Conservation (phyloP, 2,888 invertebrate genomes). For the Drosophila macrospina region DNA sequence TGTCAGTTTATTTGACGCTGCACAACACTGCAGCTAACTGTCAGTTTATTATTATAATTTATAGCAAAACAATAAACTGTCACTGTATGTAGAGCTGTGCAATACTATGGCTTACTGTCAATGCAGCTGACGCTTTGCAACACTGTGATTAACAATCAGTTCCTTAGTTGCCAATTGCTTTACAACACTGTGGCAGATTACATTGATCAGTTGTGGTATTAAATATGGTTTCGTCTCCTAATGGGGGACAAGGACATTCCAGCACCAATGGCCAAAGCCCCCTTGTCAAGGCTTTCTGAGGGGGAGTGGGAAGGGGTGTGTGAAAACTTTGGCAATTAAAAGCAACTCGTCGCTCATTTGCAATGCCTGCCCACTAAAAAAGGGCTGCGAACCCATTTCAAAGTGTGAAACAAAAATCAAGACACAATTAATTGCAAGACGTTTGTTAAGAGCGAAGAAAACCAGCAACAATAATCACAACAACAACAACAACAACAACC, state of each 20-base stretch:
- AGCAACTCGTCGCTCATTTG: conserved; percentile 61
- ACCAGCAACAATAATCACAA: conserved; percentile 1
- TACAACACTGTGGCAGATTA: background rate
- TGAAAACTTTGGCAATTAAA: conserved; percentile 72
- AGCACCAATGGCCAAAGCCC: background rate
- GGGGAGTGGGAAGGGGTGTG: background rate
- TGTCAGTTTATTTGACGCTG: no score
- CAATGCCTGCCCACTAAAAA: conserved; percentile 44
- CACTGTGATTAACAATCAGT: no score
- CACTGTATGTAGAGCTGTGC: no score
- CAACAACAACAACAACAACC: conserved; percentile 13
- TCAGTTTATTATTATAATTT: no score
- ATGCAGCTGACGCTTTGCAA: no score
- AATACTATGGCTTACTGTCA: no score
- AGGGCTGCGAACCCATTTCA: conserved; percentile 58
- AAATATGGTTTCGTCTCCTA: conserved; percentile 20
- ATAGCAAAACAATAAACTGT: no score
- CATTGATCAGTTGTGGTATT: conserved; percentile 6
- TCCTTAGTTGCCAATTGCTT: no score
- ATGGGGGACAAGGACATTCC: background rate
- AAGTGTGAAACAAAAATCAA: conserved; percentile 74
- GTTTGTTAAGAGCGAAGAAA: conserved; percentile 55
- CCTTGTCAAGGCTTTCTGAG: background rate
- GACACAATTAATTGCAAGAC: conserved; percentile 76
- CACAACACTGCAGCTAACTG: no score